Percentiles rank a stretch among this genome's conserved stretches.
phyloP scores from a whole-genome alignment of 2,797 vertebrate genomes.

The Cossypha dichroa region DNA sequence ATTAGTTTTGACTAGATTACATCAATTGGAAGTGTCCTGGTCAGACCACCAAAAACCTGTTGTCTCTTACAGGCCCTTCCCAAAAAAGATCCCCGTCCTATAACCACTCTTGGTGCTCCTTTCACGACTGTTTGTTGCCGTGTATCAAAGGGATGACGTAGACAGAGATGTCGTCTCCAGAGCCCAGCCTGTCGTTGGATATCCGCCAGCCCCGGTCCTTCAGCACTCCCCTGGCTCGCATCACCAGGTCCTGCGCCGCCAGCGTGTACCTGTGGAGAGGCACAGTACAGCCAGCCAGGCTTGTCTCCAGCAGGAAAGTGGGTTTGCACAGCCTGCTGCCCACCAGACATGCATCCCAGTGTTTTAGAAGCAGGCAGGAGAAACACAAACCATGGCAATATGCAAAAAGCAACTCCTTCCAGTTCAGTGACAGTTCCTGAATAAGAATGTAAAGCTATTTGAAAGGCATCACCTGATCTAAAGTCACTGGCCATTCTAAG shows the following conservation, averaged over 20 bases:
- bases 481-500: background rate
- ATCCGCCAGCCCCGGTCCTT: conserved; percentile 97
- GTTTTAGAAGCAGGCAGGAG: background rate
- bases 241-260: conserved; percentile 95
- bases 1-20: conserved; percentile 41
- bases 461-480: background rate
- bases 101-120: background rate
- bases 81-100: background rate
- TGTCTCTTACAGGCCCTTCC: conserved; percentile 23
- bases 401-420: background rate
- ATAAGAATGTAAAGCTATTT: background rate
- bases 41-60: background rate
- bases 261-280: conserved; percentile 87
- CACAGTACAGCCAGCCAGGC: background rate
- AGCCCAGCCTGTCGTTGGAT: conserved; percentile 91
- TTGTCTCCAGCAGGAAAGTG: rapidly evolving
- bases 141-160: conserved; percentile 94
- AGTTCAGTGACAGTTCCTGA: background rate
- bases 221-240: conserved; percentile 92
- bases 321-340: background rate
- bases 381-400: background rate
- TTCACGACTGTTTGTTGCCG: conserved; percentile 85
- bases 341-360: background rate
- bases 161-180: conserved; percentile 97
- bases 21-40: conserved; percentile 13